phyloP scores from a whole-genome alignment of 2,888 invertebrate species.

The Dolomedes plantarius region DNA sequence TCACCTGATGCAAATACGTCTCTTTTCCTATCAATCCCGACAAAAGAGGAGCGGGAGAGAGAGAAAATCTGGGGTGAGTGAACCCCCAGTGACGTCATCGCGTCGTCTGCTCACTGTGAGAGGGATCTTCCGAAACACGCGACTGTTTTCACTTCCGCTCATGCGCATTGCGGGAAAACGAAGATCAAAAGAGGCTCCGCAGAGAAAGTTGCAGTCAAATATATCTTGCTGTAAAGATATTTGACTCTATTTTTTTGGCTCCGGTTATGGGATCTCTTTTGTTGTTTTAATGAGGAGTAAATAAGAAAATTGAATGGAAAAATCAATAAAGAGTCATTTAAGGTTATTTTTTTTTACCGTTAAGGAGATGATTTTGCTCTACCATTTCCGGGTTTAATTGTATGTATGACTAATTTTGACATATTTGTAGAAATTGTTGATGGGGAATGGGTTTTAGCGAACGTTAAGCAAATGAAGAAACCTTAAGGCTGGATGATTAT shows the following conservation, averaged over 20 bases:
- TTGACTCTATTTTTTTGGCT: not conserved
- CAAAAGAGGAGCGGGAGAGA: not conserved
- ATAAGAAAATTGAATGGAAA: not conserved
- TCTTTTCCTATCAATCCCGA: not conserved
- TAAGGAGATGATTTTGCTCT: not conserved
- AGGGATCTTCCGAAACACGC: conserved; percentile 63
- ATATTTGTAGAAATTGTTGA: no score
- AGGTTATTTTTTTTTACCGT: not conserved
- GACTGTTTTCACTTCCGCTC: conserved; percentile 59
- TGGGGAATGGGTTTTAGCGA: no score
- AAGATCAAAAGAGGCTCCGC: not conserved
- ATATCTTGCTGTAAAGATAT: not conserved
- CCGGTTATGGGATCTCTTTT: not conserved
- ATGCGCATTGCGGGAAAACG: conserved; percentile 31
- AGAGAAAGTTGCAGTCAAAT: conserved; percentile 17
- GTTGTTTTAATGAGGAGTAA: not conserved
- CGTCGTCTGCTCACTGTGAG: conserved; percentile 26
- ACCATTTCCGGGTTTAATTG: not conserved
- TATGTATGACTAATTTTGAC: not conserved
- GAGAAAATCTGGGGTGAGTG: conserved; percentile 31
- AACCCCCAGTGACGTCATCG: conserved; percentile 49
- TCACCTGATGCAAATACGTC: conserved; percentile 14
- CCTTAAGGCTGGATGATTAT: no score
- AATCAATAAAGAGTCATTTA: not conserved
- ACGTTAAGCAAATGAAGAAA: no score